Evolutionary conservation across 2,888 invertebrate species (phyloP).

Genomic region (Lasioglossum morio): DNA sequence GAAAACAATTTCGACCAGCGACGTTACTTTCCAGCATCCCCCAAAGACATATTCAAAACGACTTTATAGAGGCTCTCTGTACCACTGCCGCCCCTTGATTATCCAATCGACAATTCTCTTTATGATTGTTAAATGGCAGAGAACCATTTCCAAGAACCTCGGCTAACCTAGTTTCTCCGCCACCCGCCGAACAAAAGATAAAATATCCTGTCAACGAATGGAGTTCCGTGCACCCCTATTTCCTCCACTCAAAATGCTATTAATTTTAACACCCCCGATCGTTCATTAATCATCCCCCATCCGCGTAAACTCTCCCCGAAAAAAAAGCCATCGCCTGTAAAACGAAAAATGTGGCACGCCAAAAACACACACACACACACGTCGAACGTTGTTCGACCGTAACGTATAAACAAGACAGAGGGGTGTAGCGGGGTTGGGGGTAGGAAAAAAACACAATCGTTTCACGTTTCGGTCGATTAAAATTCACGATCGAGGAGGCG

Average conservation of each 20-base stretch:
- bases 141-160: not conserved
- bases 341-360: not conserved
- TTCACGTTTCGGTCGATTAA: constrained; percentile 24
- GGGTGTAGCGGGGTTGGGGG: not conserved
- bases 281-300: not conserved
- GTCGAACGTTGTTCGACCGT: not conserved
- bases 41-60: not conserved
- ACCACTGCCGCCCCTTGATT: not conserved
- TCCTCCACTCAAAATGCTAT: not conserved
- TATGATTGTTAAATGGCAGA: not conserved
- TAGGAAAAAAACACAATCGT: constrained; percentile 16
- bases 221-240: not conserved
- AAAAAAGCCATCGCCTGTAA: not conserved
- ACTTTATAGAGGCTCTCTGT: not conserved
- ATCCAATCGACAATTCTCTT: not conserved
- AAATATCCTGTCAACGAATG: not conserved
- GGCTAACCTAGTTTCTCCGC: not conserved
- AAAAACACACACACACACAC: not conserved
- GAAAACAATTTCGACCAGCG: not conserved
- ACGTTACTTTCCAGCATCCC: not conserved
- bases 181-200: not conserved
- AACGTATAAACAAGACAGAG: constrained; percentile 2
- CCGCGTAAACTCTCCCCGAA: not conserved
- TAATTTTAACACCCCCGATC: not conserved
- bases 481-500: constrained; percentile 25